These are phyloP conservation scores for Falco concolor DNA, from an alignment of 2,797 vertebrate species.

Conservation along the genomic window DNA sequence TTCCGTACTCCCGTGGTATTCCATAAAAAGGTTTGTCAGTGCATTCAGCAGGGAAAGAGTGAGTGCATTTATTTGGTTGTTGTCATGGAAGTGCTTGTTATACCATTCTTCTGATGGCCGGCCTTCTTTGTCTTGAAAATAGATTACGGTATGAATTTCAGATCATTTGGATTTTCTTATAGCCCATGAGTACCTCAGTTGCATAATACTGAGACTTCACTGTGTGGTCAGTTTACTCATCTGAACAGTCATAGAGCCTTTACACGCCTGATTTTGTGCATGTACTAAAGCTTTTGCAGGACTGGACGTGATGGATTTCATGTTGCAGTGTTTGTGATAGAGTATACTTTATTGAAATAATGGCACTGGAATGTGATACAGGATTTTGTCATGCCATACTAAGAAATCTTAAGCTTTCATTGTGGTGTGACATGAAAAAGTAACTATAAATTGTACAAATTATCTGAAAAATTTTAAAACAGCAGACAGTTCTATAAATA, in stretches of 20 bases:
- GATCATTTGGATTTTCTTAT: background rate
- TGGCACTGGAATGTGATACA: background rate
- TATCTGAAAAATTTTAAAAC: background rate
- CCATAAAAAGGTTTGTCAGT: background rate
- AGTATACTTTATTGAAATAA: background rate
- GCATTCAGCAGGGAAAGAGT: background rate
- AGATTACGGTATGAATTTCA: background rate
- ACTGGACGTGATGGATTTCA: background rate
- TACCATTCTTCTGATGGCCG: background rate
- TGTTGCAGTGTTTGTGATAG: background rate
- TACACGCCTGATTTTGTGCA: background rate
- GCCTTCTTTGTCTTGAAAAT: background rate
- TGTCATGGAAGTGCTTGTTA: background rate
- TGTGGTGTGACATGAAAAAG: background rate
- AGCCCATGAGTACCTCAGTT: background rate
- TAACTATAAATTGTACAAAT: background rate
- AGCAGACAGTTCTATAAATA: background rate
- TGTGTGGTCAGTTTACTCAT: background rate
- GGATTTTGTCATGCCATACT: background rate
- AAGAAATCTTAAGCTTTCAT: background rate
- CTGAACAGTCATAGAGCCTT: background rate
- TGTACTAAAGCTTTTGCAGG: background rate
- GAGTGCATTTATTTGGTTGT: background rate
- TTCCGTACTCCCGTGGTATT: background rate
- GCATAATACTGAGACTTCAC: background rate